A percentile compares a stretch with the other conserved stretches of the same genome.
Evolutionary conservation across 2,888 invertebrate species (phyloP).

Genomic region (Agrochola litura): DNA sequence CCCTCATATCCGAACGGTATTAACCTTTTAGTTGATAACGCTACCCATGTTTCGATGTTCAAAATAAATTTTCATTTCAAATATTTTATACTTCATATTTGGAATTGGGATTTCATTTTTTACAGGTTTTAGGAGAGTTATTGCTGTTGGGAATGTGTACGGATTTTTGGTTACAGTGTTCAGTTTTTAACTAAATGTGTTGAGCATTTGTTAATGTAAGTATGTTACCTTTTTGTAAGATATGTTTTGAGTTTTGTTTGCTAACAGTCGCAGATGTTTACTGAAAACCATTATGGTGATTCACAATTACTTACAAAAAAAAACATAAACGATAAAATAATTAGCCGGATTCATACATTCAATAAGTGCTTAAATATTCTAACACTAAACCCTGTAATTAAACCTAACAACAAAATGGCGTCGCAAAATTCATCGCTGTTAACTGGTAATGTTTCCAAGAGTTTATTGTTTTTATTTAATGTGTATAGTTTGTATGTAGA

Average conservation of each 20-base stretch:
- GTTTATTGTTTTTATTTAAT: neutral
- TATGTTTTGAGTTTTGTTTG: neutral
- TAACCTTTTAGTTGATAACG: conserved; percentile 65
- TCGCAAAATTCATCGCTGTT: no score
- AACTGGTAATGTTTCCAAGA: neutral
- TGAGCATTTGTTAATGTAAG: neutral
- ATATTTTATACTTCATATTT: conserved; percentile 48
- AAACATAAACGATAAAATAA: neutral
- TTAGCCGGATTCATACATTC: neutral
- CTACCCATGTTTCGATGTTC: conserved; percentile 47
- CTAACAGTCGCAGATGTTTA: neutral
- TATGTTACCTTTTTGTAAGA: neutral
- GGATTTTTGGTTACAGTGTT: conserved; percentile 15
- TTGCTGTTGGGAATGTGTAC: conserved; percentile 13
- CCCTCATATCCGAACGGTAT: conserved; percentile 60
- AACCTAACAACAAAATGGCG: no score
- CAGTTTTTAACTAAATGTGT: neutral
- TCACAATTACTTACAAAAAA: neutral
- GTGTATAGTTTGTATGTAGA: neutral
- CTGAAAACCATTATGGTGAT: neutral
- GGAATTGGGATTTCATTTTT: conserved; percentile 51
- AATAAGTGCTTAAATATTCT: neutral
- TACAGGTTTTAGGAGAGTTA: conserved; percentile 33
- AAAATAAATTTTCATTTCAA: conserved; percentile 59
- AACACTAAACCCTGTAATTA: no score